A percentile compares a stretch with the other conserved stretches of the same genome.
Conservation (phyloP, 2,888 invertebrate genomes). For the Maniola hyperantus region DNA sequence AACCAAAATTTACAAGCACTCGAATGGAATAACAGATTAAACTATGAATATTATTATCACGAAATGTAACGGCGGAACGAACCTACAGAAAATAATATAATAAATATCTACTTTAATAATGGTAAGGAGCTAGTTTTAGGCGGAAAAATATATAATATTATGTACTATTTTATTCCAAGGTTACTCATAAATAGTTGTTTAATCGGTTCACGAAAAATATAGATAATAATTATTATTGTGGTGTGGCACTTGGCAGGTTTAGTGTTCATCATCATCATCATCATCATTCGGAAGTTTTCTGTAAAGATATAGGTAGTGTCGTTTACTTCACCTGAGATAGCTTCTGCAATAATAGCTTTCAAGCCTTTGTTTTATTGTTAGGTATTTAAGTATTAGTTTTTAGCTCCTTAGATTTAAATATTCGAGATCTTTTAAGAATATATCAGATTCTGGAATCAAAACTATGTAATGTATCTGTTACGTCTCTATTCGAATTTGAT, state of each 20-base stretch:
- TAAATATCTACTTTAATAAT: neutral
- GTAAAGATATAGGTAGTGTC: neutral
- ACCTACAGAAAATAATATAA: no score
- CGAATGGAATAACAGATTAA: neutral
- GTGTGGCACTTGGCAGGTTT: neutral
- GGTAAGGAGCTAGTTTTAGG: neutral
- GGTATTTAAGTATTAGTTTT: no score
- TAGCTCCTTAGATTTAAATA: no score
- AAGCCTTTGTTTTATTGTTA: neutral
- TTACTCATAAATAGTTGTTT: slow-evolving; percentile 1
- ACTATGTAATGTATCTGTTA: no score
- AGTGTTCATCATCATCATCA: neutral
- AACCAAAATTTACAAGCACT: neutral
- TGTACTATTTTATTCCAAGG: neutral
- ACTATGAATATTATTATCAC: neutral
- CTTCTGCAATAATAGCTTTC: neutral
- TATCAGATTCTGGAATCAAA: no score
- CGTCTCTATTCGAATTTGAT: no score
- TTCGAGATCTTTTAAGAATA: no score
- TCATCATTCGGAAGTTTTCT: neutral
- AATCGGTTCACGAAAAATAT: neutral
- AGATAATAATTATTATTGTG: no score
- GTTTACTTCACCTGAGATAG: neutral
- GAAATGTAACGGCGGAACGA: neutral
- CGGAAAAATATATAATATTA: neutral